phyloP scores from a whole-genome alignment of 2,797 vertebrate species.

The Arctocebus calabarensis region DNA sequence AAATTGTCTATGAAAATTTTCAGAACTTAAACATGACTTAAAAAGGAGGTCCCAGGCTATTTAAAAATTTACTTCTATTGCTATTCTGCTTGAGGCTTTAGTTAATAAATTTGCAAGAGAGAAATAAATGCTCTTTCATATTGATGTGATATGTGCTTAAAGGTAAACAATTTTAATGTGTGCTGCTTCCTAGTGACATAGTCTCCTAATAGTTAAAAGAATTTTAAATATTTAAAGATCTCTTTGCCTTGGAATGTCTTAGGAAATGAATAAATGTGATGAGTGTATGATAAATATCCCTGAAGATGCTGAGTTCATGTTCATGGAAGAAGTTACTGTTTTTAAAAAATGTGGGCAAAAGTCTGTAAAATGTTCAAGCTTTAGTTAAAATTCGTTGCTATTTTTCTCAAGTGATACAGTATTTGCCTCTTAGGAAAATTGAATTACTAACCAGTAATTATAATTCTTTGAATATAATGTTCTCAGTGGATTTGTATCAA shows the following conservation, averaged over 20 bases:
- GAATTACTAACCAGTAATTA: constrained; percentile 73
- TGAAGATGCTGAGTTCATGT: neutral
- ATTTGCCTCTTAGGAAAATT: constrained; percentile 70
- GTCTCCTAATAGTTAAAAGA: constrained; percentile 19
- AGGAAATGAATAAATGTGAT: neutral
- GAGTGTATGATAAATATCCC: constrained; percentile 7
- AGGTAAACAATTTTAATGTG: constrained; percentile 41
- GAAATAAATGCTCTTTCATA: constrained; percentile 64
- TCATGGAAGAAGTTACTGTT: neutral
- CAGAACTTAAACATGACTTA: constrained; percentile 47
- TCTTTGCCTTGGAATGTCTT: neutral
- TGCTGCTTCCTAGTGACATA: constrained; percentile 41
- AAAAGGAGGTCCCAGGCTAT: constrained; percentile 6
- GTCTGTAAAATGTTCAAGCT: neutral
- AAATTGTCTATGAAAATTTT: constrained; percentile 2
- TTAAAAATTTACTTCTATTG: constrained; percentile 50
- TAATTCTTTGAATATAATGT: constrained; percentile 58
- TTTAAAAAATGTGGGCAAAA: neutral
- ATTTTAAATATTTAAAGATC: constrained; percentile 14
- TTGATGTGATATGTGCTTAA: constrained; percentile 37
- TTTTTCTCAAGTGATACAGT: constrained; percentile 46
- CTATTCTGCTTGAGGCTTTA: constrained; percentile 16
- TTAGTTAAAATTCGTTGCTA: constrained; percentile 55
- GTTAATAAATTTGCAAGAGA: constrained; percentile 49
- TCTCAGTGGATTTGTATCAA: constrained; percentile 62